Evolutionary conservation across 2,113 vertebrate genomes (phyloP).

Genomic region (Ovibos moschatus): DNA sequence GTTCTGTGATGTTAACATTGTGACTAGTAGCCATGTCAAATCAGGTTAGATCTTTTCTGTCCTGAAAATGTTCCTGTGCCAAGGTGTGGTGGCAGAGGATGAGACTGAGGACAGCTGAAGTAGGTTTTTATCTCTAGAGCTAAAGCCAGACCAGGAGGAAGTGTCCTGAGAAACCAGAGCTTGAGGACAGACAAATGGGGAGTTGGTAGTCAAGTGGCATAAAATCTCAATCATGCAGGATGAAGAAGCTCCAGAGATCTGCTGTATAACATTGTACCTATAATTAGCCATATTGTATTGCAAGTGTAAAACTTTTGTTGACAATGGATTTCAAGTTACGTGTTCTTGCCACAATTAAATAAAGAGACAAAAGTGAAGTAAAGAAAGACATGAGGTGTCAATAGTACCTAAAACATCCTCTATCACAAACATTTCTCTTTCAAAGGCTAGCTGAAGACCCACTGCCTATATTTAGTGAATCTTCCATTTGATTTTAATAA

Average conservation of each 20-base stretch:
- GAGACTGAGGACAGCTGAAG: not conserved
- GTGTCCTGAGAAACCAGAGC: not conserved
- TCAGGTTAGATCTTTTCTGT: not conserved
- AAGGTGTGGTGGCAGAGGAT: not conserved
- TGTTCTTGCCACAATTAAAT: not conserved
- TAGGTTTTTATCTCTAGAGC: not conserved
- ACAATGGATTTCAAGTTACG: not conserved
- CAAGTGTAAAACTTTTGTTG: not conserved
- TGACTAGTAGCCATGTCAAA: not conserved
- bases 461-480: not conserved
- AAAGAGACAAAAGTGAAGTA: not conserved
- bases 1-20: conserved; percentile 29
- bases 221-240: not conserved
- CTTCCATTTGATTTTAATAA: not conserved
- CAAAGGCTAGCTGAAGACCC: not conserved
- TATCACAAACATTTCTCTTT: not conserved
- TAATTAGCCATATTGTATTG: not conserved
- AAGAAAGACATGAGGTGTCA: not conserved
- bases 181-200: not conserved
- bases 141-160: not conserved
- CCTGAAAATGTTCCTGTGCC: not conserved
- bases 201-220: not conserved
- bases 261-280: not conserved
- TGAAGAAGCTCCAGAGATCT: not conserved
- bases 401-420: not conserved